Evolutionary conservation across 2,797 vertebrate genomes (phyloP).

Genomic region (Xenopus petersii): DNA sequence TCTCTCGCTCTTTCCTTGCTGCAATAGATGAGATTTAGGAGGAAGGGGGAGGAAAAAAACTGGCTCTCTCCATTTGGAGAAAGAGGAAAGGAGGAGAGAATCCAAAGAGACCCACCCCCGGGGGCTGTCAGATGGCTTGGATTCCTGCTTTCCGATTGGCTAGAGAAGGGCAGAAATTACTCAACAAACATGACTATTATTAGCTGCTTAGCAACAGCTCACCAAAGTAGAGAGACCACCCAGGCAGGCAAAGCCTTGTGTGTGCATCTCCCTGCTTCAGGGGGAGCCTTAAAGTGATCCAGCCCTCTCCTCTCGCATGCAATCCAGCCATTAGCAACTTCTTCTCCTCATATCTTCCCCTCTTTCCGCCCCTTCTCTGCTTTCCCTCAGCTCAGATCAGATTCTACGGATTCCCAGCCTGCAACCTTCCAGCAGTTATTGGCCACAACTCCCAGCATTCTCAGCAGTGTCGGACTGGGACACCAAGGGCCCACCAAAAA

Average conservation of each 20-base stretch:
- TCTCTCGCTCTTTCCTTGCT: conserved; percentile 76
- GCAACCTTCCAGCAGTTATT: background rate
- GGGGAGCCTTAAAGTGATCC: conserved; percentile 76
- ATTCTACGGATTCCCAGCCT: background rate
- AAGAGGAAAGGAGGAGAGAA: conserved; percentile 74
- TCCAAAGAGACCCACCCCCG: conserved; percentile 82
- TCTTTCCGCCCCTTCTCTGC: conserved; percentile 56
- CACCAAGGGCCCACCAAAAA: too few relatives aligned
- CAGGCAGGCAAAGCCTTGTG: conserved; percentile 83
- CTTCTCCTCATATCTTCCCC: conserved; percentile 6
- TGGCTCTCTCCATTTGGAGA: conserved; percentile 93
- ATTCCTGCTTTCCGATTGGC: conserved; percentile 91
- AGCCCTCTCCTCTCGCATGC: conserved; percentile 66
- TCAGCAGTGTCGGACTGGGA: too few relatives aligned
- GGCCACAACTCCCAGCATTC: too few relatives aligned
- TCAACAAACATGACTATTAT: conserved; percentile 99
- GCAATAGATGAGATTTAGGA: conserved; percentile 84
- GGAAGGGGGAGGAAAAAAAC: conserved; percentile 71
- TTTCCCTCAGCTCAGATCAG: conserved; percentile 51
- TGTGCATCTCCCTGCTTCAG: conserved; percentile 71
- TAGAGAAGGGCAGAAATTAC: conserved; percentile 94
- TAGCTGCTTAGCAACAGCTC: conserved; percentile 99
- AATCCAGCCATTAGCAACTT: conserved; percentile 63
- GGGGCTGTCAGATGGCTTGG: conserved; percentile 92
- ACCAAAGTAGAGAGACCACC: conserved; percentile 99